These are phyloP conservation scores for Tenthredo amoena DNA, from an alignment of 2,888 invertebrate species.

Conservation along the genomic window DNA sequence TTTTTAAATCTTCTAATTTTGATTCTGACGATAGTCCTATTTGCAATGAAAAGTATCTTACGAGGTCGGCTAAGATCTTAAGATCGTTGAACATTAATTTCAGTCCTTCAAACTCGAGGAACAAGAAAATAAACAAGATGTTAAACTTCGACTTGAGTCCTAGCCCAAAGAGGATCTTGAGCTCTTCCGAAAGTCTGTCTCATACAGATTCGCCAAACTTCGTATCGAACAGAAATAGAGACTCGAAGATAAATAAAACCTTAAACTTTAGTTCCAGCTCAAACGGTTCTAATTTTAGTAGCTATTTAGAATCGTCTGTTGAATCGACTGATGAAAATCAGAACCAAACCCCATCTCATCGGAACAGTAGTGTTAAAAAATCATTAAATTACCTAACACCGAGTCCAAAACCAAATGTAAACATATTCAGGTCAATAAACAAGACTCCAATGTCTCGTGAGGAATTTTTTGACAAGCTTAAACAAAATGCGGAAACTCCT, in stretches of 20 bases:
- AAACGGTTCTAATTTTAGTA: slow-evolving; percentile 63
- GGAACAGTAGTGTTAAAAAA: slow-evolving; percentile 64
- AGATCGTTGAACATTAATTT: slow-evolving; percentile 68
- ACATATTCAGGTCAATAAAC: slow-evolving; percentile 5
- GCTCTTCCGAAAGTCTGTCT: slow-evolving; percentile 54
- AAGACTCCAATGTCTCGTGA: slow-evolving; percentile 28
- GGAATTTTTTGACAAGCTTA: slow-evolving; percentile 56
- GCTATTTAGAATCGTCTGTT: slow-evolving; percentile 62
- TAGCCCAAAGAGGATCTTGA: slow-evolving; percentile 64
- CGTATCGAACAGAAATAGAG: slow-evolving; percentile 54
- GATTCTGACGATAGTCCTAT: slow-evolving; percentile 59
- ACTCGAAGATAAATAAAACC: slow-evolving; percentile 61
- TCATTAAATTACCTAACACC: slow-evolving; percentile 66
- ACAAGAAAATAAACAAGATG: slow-evolving; percentile 68
- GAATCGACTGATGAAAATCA: slow-evolving; percentile 74
- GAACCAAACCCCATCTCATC: slow-evolving; percentile 71
- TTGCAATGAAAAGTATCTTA: slow-evolving; percentile 62
- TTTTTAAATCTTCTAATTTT: slow-evolving; percentile 64
- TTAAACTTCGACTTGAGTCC: slow-evolving; percentile 70
- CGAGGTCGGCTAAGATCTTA: slow-evolving; percentile 73
- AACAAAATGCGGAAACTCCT: slow-evolving; percentile 62
- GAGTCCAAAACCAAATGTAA: slow-evolving; percentile 31
- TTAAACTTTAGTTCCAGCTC: slow-evolving; percentile 65
- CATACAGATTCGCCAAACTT: slow-evolving; percentile 54
- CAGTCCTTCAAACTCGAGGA: slow-evolving; percentile 62